Evolutionary conservation across 2,113 vertebrate genomes (phyloP).

Genomic region (Chloropsis cyanopogon): DNA sequence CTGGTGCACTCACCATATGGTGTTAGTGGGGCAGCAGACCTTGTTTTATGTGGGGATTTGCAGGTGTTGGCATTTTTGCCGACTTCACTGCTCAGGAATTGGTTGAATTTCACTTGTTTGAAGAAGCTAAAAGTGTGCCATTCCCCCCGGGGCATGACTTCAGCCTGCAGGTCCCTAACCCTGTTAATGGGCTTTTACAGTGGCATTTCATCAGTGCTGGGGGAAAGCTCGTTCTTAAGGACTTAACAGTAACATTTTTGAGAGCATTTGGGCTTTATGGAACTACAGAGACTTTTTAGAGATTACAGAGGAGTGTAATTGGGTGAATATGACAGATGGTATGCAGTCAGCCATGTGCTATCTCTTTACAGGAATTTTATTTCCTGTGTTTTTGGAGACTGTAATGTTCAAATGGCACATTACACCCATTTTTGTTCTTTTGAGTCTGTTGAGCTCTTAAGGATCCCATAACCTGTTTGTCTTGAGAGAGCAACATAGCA

Average conservation of each 20-base stretch:
- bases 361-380: constrained; percentile 13
- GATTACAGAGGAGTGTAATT: constrained; percentile 2
- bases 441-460: background rate
- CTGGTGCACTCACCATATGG: background rate
- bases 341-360: background rate
- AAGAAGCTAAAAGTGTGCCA: background rate
- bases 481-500: background rate
- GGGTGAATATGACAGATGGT: constrained; percentile 23
- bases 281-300: background rate
- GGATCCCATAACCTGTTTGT: background rate
- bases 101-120: background rate
- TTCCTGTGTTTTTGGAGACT: background rate
- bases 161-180: background rate
- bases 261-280: background rate
- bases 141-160: background rate
- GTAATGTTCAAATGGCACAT: background rate
- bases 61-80: background rate
- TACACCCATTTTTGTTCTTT: background rate
- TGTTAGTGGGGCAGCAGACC: fast-evolving
- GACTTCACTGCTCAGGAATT: background rate
- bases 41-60: background rate
- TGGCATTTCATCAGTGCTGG: background rate
- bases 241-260: background rate
- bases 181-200: background rate
- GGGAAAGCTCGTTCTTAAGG: background rate